These are phyloP conservation scores for Microcebus griseorufus DNA, from an alignment of 2,113 vertebrate species.

Conservation along the genomic window DNA sequence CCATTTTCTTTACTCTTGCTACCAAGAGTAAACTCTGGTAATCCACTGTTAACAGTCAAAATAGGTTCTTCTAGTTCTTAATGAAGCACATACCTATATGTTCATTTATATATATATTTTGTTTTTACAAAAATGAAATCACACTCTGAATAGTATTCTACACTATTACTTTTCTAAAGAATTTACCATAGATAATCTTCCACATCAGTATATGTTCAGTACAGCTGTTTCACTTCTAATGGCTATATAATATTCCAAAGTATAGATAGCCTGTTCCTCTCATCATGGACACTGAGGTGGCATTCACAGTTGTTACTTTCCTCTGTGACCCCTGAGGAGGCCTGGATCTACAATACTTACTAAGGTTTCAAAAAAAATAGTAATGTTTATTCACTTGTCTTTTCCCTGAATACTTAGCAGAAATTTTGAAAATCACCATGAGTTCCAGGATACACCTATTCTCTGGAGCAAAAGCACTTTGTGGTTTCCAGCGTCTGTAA, in stretches of 20 bases:
- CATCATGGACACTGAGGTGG: not conserved
- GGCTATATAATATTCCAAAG: not conserved
- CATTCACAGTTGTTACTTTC: not conserved
- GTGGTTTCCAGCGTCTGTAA: not conserved
- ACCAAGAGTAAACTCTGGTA: not conserved
- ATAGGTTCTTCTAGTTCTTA: not conserved
- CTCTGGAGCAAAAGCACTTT: constrained; percentile 29
- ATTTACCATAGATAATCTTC: not conserved
- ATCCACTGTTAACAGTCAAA: not conserved
- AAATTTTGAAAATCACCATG: not conserved
- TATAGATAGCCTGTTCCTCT: not conserved
- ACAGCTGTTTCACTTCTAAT: constrained; percentile 1
- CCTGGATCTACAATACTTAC: not conserved
- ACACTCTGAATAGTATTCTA: not conserved
- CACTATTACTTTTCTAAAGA: not conserved
- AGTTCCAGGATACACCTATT: not conserved
- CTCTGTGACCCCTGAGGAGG: not conserved
- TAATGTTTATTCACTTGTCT: not conserved
- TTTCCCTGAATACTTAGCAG: not conserved
- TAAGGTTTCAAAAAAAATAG: not conserved
- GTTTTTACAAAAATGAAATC: constrained; percentile 23
- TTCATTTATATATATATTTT: not conserved
- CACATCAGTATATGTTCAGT: not conserved
- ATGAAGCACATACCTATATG: not conserved
- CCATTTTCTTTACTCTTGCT: not conserved